A percentile compares a stretch with the other conserved stretches of the same genome.
These are phyloP conservation scores for Ficedula albicollis DNA, from an alignment of 2,797 vertebrate genomes.

Conservation along the genomic window DNA sequence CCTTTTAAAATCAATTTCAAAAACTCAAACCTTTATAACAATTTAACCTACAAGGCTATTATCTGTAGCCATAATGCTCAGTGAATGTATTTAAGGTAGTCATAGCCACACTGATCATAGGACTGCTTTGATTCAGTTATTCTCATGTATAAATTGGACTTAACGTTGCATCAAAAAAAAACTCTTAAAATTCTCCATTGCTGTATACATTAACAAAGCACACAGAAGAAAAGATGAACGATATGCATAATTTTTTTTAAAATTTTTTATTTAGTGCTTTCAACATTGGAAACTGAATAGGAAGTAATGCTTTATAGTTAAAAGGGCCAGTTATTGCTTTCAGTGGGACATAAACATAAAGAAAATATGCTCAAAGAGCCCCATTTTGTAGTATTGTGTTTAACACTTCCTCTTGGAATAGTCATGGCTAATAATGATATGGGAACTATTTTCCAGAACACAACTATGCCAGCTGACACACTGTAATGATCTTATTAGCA, in stretches of 20 bases:
- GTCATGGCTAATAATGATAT: not conserved
- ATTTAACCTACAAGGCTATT: slow-evolving; percentile 66
- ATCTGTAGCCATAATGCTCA: slow-evolving; percentile 67
- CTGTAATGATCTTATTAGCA: not conserved
- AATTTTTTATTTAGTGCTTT: not conserved
- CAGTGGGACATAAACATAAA: not conserved
- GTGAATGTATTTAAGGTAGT: slow-evolving; percentile 60
- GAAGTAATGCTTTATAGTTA: slow-evolving; percentile 10
- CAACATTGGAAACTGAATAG: slow-evolving; percentile 3
- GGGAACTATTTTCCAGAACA: not conserved
- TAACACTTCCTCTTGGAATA: slow-evolving; percentile 18
- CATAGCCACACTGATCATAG: slow-evolving; percentile 52
- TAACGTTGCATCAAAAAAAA: not conserved
- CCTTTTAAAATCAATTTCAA: slow-evolving; percentile 28
- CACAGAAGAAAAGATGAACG: slow-evolving; percentile 15
- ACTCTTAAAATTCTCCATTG: not conserved
- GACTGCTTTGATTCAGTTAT: slow-evolving; percentile 61
- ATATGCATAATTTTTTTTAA: not conserved
- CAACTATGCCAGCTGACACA: not conserved
- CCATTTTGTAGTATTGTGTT: not conserved
- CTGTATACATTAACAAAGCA: slow-evolving; percentile 20
- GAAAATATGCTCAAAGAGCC: not conserved
- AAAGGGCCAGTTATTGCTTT: not conserved
- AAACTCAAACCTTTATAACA: slow-evolving; percentile 56
- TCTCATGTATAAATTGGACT: slow-evolving; percentile 65